These are phyloP conservation scores for Lordiphosa stackelbergi DNA, from an alignment of 1,140 invertebrate genomes.

Conservation along the genomic window DNA sequence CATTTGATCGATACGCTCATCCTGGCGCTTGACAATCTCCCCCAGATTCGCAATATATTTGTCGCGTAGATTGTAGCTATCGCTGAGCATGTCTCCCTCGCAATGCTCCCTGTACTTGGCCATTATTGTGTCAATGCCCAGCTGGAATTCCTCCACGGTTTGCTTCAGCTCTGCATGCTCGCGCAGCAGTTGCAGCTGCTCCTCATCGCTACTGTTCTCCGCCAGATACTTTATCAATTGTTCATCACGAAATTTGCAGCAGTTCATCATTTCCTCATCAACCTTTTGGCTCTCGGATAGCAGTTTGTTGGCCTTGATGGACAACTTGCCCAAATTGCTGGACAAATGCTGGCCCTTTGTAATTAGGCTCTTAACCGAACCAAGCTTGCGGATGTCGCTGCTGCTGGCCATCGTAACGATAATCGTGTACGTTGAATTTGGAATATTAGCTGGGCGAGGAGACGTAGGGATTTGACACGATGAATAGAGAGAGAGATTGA, in stretches of 20 bases:
- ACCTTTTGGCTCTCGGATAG: constrained; percentile 17
- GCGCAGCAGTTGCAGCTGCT: constrained; percentile 36
- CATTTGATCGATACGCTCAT: constrained; percentile 46
- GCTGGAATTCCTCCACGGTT: constrained; percentile 32
- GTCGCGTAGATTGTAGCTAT: constrained; percentile 29
- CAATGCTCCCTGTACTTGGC: constrained; percentile 45
- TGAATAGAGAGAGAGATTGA: too few relatives aligned
- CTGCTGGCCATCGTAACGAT: constrained; percentile 20
- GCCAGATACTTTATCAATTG: constrained; percentile 43
- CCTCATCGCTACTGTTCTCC: constrained; percentile 25
- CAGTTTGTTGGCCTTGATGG: constrained; percentile 14
- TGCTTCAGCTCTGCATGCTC: constrained; percentile 48
- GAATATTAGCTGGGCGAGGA: constrained; percentile 4
- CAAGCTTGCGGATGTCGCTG: too few relatives aligned
- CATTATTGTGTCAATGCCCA: constrained; percentile 32
- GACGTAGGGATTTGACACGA: too few relatives aligned
- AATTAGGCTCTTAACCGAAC: constrained; percentile 3
- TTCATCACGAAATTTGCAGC: constrained; percentile 31
- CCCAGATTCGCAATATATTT: constrained; percentile 32
- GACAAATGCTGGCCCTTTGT: constrained; percentile 12
- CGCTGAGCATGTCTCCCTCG: constrained; percentile 21
- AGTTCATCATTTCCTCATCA: constrained; percentile 23
- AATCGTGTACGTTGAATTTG: constrained; percentile 35
- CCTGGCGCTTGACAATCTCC: constrained; percentile 26
- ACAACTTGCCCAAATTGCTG: constrained; percentile 18